Conservation (phyloP, 2,113 vertebrate species). For the Melanerpes aurifrons region DNA sequence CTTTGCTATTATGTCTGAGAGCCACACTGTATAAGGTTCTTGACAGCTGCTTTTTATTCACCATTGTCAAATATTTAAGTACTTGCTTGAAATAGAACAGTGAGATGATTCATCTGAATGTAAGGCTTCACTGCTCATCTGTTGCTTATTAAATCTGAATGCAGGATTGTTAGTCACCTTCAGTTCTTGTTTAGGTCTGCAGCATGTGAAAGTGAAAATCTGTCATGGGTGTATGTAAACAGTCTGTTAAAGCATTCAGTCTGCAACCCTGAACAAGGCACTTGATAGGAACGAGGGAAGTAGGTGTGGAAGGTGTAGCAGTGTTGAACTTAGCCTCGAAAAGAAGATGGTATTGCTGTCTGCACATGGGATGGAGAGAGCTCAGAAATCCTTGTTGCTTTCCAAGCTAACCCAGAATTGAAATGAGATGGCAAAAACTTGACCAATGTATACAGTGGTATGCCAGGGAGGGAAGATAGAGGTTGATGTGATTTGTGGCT, state of each 20-base stretch:
- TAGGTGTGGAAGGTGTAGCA: not conserved
- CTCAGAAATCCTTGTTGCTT: not conserved
- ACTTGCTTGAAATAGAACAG: not conserved
- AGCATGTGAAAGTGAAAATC: not conserved
- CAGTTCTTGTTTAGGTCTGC: constrained; percentile 31
- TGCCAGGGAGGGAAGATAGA: not conserved
- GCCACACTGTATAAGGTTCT: not conserved
- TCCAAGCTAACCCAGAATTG: not conserved
- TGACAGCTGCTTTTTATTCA: constrained; percentile 17
- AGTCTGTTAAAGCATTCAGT: not conserved
- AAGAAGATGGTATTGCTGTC: not conserved
- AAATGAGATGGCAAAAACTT: not conserved
- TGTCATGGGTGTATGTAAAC: not conserved
- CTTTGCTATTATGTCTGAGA: not conserved
- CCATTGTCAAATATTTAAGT: not conserved
- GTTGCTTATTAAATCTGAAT: constrained; percentile 3
- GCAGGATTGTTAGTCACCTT: not conserved
- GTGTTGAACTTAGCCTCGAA: not conserved
- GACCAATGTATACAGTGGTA: not conserved
- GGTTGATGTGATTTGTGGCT: not conserved
- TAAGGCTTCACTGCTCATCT: not conserved
- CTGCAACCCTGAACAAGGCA: not conserved
- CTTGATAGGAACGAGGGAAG: not conserved
- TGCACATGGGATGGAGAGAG: not conserved
- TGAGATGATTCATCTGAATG: not conserved